These are phyloP conservation scores for Agelas oroides DNA, from an alignment of 37 sponge, comb jelly and placozoan species.

Conservation along the genomic window DNA sequence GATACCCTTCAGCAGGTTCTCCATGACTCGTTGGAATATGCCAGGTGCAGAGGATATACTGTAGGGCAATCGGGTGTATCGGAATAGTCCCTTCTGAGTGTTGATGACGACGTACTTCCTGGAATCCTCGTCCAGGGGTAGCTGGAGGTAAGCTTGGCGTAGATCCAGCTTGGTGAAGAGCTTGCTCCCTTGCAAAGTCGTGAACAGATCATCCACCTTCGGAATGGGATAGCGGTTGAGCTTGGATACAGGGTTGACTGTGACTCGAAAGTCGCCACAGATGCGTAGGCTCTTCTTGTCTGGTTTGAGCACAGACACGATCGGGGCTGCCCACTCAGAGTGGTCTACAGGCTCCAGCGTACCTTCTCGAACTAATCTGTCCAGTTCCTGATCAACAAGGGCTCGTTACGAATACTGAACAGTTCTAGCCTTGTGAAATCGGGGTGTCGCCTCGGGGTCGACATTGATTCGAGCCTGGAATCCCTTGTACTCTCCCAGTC, in stretches of 20 bases:
- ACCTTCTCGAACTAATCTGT: slow-evolving; percentile 6
- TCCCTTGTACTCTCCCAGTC: slow-evolving; percentile 8
- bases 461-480: slow-evolving; percentile 6
- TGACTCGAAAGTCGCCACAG: slow-evolving; percentile 26
- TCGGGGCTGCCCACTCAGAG: slow-evolving; percentile 31
- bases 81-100: too few relatives aligned
- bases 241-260: slow-evolving; percentile 9
- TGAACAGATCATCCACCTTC: slow-evolving; percentile 19
- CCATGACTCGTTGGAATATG: too few relatives aligned
- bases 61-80: too few relatives aligned
- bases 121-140: too few relatives aligned
- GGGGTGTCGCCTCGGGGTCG: slow-evolving; percentile 9
- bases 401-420: slow-evolving; percentile 17
- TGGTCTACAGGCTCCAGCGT: slow-evolving; percentile 9
- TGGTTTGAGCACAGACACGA: slow-evolving; percentile 5
- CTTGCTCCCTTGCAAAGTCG: neutral
- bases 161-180: too few relatives aligned
- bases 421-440: neutral
- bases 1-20: slow-evolving; percentile 36
- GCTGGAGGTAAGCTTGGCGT: too few relatives aligned
- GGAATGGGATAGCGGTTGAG: slow-evolving; percentile 26
- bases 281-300: neutral
- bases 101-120: too few relatives aligned
- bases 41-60: too few relatives aligned
- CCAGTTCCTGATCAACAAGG: slow-evolving; percentile 4